phyloP scores from a whole-genome alignment of 1,140 invertebrate genomes.

The Coelopa frigida region DNA sequence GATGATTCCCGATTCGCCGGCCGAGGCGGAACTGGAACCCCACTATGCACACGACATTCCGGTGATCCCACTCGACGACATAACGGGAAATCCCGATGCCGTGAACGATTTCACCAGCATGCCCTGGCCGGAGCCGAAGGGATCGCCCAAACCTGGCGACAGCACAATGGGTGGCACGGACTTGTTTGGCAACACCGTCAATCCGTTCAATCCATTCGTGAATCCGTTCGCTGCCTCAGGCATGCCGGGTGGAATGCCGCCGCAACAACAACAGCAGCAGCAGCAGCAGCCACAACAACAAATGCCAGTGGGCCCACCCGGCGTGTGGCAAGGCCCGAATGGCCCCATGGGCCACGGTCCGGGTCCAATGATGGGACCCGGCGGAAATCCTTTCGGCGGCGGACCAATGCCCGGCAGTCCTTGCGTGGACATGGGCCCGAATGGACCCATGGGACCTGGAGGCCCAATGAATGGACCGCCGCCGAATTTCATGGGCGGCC shows the following conservation, averaged over 20 bases:
- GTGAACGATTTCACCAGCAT: slow-evolving; percentile 65
- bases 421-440: slow-evolving; percentile 3
- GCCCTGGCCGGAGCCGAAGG: slow-evolving; percentile 77
- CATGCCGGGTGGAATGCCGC: neutral
- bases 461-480: slow-evolving; percentile 5
- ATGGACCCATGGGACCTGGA: slow-evolving; percentile 3
- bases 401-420: no score
- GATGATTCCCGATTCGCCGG: slow-evolving; percentile 79
- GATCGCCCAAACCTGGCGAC: slow-evolving; percentile 19
- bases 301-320: no score
- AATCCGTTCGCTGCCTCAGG: slow-evolving; percentile 1
- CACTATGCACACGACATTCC: slow-evolving; percentile 68
- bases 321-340: no score
- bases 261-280: neutral
- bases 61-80: slow-evolving; percentile 80
- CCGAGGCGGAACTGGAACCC: slow-evolving; percentile 77
- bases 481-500: slow-evolving; percentile 5
- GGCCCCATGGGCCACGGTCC: no score
- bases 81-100: slow-evolving; percentile 70
- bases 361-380: no score
- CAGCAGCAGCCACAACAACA: neutral
- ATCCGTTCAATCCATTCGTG: neutral
- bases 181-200: slow-evolving; percentile 1
- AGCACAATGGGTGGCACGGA: neutral
- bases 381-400: no score